Conservation (phyloP, 2,113 vertebrate species). For the Mustelus asterias region DNA sequence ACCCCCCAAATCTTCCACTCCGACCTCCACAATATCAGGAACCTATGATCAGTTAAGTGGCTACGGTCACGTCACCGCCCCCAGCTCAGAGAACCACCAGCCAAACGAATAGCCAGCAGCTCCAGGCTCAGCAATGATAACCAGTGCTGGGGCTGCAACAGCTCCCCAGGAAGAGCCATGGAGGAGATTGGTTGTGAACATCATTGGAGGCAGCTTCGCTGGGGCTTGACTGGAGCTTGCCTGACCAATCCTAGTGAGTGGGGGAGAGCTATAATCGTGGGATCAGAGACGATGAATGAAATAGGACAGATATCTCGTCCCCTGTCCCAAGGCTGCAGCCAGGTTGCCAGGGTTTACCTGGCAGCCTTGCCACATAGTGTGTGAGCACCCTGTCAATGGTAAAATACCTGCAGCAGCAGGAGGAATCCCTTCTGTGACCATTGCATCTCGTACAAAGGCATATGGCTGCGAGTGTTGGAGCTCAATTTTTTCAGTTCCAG, state of each 20-base stretch:
- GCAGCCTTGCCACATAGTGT: background rate
- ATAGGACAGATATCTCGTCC: background rate
- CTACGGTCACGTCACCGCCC: too few relatives aligned
- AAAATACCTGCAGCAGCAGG: background rate
- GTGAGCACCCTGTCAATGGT: background rate
- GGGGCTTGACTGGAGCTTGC: too few relatives aligned
- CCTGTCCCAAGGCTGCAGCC: too few relatives aligned
- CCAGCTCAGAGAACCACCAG: background rate
- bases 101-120: background rate
- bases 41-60: too few relatives aligned
- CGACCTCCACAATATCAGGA: too few relatives aligned
- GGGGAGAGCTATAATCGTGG: background rate
- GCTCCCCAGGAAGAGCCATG: background rate
- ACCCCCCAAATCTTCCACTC: too few relatives aligned
- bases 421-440: background rate
- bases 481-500: too few relatives aligned
- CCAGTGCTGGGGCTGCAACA: background rate
- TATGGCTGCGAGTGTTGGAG: too few relatives aligned
- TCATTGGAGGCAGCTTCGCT: background rate
- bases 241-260: background rate
- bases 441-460: too few relatives aligned
- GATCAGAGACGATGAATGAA: background rate
- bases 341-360: too few relatives aligned
- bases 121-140: background rate
- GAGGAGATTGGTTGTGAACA: background rate